Conservation (phyloP, 2,113 vertebrate species). For the Ictidomys tridecemlineatus region DNA sequence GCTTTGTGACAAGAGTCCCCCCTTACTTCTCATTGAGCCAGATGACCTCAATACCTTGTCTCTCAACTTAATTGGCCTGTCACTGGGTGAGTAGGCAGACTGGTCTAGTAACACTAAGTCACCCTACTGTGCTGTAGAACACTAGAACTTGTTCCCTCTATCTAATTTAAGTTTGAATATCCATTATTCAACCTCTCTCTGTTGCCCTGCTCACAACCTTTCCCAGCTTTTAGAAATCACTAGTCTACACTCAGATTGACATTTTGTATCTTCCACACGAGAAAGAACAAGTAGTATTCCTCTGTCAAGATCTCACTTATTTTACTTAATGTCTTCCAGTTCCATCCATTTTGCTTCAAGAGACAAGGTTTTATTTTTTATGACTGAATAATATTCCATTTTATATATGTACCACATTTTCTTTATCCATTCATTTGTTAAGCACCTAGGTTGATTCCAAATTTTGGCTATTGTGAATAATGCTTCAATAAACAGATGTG, state of each 20-base stretch:
- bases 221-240: background rate
- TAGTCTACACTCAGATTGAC: background rate
- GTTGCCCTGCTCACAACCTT: background rate
- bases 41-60: too few species aligned
- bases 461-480: too few species aligned
- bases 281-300: background rate
- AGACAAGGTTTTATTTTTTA: too few species aligned
- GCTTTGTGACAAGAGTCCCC: too few species aligned
- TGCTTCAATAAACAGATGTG: too few species aligned
- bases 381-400: too few species aligned
- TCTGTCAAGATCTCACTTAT: background rate
- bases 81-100: background rate
- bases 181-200: background rate
- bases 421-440: too few species aligned
- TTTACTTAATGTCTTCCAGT: too few species aligned
- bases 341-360: too few species aligned
- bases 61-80: background rate
- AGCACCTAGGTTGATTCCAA: too few species aligned
- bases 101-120: background rate
- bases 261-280: background rate
- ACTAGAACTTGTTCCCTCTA: background rate
- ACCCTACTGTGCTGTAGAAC: background rate
- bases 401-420: too few species aligned
- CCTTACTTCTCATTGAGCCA: too few species aligned
- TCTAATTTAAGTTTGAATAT: background rate